Percentiles rank a stretch among this genome's conserved stretches.
These are phyloP conservation scores for Nibea albiflora DNA, from an alignment of 2,113 vertebrate genomes.

Conservation along the genomic window DNA sequence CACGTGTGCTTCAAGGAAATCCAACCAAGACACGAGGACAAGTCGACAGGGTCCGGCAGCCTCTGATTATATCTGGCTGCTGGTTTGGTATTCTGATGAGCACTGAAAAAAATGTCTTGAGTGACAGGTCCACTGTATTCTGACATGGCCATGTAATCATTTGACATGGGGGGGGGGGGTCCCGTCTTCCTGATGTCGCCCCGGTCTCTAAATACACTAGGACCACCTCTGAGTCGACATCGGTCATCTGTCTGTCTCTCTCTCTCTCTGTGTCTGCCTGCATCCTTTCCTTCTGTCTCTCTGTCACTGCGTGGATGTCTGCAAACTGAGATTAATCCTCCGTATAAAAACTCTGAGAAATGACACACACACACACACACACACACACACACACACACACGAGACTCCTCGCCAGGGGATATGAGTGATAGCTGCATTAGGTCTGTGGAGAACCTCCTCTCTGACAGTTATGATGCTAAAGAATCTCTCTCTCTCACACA, in stretches of 20 bases:
- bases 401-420: slow-evolving; percentile 40
- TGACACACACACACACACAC: slow-evolving; percentile 20
- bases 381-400: slow-evolving; percentile 29
- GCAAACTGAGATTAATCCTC: slow-evolving; percentile 54
- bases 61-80: not conserved
- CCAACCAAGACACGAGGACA: not conserved
- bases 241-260: slow-evolving; percentile 2
- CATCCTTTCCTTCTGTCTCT: not conserved
- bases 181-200: not conserved
- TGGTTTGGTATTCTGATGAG: not conserved
- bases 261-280: not conserved
- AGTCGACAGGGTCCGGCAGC: not conserved
- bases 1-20: not conserved
- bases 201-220: not conserved
- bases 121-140: not conserved
- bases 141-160: not conserved
- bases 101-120: not conserved
- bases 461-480: slow-evolving; percentile 79
- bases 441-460: slow-evolving; percentile 59
- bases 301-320: slow-evolving; percentile 23
- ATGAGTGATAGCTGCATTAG: slow-evolving; percentile 75
- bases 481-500: slow-evolving; percentile 23
- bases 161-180: not conserved
- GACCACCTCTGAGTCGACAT: not conserved
- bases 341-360: slow-evolving; percentile 37